phyloP scores from a whole-genome alignment of 2,888 invertebrate species.

The Cerastoderma edule region DNA sequence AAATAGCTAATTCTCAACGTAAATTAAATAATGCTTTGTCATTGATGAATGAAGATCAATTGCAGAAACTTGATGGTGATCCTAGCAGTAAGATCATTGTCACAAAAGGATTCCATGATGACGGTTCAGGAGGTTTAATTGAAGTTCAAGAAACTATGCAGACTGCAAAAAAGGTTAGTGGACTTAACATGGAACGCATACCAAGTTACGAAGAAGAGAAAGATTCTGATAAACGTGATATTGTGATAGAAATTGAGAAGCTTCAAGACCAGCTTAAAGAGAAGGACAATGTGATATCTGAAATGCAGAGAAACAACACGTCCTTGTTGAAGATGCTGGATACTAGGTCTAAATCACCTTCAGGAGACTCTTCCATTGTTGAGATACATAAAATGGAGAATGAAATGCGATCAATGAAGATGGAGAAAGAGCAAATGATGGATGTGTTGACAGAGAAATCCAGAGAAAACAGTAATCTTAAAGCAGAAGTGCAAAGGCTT shows the following conservation, averaged over 20 bases:
- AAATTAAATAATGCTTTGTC: slow-evolving; percentile 62
- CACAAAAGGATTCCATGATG: slow-evolving; percentile 62
- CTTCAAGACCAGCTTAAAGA: slow-evolving; percentile 71
- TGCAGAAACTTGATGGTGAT: slow-evolving; percentile 38
- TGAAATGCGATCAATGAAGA: slow-evolving; percentile 74
- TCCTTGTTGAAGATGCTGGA: slow-evolving; percentile 79
- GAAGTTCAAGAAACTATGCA: slow-evolving; percentile 44
- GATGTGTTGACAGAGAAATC: slow-evolving; percentile 84
- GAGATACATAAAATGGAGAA: slow-evolving; percentile 78
- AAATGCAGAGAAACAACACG: slow-evolving; percentile 78
- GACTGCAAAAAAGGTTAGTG: slow-evolving; percentile 23
- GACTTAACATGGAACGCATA: slow-evolving; percentile 23
- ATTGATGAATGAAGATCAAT: slow-evolving; percentile 59
- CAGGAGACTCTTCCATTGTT: slow-evolving; percentile 70
- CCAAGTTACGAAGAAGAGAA: slow-evolving; percentile 24
- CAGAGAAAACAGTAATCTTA: slow-evolving; percentile 81
- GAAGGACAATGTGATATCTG: slow-evolving; percentile 78
- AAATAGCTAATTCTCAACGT: slow-evolving; percentile 53
- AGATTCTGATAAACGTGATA: slow-evolving; percentile 39
- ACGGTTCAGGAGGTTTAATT: slow-evolving; percentile 22
- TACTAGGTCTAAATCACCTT: slow-evolving; percentile 66
- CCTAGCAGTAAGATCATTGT: slow-evolving; percentile 37
- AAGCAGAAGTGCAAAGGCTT: slow-evolving; percentile 82
- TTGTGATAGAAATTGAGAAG: slow-evolving; percentile 68
- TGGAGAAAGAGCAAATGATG: slow-evolving; percentile 83